phyloP scores from a whole-genome alignment of 2,797 vertebrate species.

The Crocodylus rhombifer region DNA sequence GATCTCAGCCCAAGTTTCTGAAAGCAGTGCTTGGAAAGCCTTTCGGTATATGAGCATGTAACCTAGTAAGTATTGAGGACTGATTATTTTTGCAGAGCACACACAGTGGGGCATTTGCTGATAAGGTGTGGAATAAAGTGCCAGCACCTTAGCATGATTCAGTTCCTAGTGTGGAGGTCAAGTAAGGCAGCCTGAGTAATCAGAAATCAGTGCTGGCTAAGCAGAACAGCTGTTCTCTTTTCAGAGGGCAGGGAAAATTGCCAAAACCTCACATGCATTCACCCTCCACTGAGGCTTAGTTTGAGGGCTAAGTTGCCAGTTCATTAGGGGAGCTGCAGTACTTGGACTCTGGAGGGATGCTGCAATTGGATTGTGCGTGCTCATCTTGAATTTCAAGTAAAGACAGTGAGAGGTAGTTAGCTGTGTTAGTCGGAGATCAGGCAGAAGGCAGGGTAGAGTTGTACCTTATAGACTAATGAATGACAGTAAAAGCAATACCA shows the following conservation, averaged over 20 bases:
- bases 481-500: not conserved
- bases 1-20: slow-evolving; percentile 36
- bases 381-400: slow-evolving; percentile 35
- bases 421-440: too few relatives aligned
- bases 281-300: not conserved
- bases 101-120: slow-evolving; percentile 48
- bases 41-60: slow-evolving; percentile 45
- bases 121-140: slow-evolving; percentile 61
- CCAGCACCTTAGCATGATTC: slow-evolving; percentile 23
- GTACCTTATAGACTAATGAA: too few relatives aligned
- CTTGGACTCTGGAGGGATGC: slow-evolving; percentile 2
- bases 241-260: not conserved
- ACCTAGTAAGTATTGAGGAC: slow-evolving; percentile 46
- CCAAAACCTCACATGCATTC: not conserved
- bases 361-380: slow-evolving; percentile 16
- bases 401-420: not conserved
- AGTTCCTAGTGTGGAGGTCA: not conserved
- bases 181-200: not conserved
- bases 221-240: slow-evolving; percentile 24
- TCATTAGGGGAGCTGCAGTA: slow-evolving; percentile 14
- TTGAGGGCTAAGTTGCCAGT: not conserved
- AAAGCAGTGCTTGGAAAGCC: slow-evolving; percentile 42
- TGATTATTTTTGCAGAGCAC: slow-evolving; percentile 70
- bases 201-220: slow-evolving; percentile 16
- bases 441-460: too few relatives aligned